Conservation (phyloP, 1,140 invertebrate genomes). For the Drosophila ambigua region DNA sequence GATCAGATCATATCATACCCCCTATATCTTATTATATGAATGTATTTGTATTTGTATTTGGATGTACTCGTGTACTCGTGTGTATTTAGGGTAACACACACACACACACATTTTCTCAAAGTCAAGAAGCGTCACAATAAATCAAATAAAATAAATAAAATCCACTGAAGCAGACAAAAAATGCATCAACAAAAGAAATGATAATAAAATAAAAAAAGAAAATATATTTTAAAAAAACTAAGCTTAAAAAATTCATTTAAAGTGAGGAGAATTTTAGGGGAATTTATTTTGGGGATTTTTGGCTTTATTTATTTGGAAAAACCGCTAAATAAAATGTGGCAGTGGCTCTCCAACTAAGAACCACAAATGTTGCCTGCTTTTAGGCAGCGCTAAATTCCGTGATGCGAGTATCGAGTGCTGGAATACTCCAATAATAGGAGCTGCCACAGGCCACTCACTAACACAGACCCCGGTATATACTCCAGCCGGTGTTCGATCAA, state of each 20-base stretch:
- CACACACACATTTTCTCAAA: constrained; percentile 53
- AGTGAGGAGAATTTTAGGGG: not conserved
- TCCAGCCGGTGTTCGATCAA: too few species aligned
- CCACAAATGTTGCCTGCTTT: too few species aligned
- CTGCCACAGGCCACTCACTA: too few species aligned
- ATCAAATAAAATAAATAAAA: constrained; percentile 29
- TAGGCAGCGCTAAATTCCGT: too few species aligned
- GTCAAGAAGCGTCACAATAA: constrained; percentile 62
- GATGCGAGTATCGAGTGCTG: too few species aligned
- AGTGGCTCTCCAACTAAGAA: not conserved
- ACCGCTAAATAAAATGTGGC: too few species aligned
- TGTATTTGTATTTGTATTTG: constrained; percentile 27
- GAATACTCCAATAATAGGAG: too few species aligned
- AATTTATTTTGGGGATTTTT: not conserved
- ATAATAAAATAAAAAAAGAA: constrained; percentile 51
- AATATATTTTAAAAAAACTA: constrained; percentile 61
- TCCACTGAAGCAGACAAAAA: constrained; percentile 15
- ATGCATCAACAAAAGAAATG: constrained; percentile 54
- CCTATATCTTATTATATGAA: constrained; percentile 43
- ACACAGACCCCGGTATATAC: too few species aligned
- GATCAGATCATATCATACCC: constrained; percentile 28
- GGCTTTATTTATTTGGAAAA: too few species aligned
- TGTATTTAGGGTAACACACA: not conserved
- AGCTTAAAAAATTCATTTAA: constrained; percentile 38
- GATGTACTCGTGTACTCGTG: constrained; percentile 2